phyloP scores from a whole-genome alignment of 2,113 vertebrate species.

The Apistogramma diplotaenia region DNA sequence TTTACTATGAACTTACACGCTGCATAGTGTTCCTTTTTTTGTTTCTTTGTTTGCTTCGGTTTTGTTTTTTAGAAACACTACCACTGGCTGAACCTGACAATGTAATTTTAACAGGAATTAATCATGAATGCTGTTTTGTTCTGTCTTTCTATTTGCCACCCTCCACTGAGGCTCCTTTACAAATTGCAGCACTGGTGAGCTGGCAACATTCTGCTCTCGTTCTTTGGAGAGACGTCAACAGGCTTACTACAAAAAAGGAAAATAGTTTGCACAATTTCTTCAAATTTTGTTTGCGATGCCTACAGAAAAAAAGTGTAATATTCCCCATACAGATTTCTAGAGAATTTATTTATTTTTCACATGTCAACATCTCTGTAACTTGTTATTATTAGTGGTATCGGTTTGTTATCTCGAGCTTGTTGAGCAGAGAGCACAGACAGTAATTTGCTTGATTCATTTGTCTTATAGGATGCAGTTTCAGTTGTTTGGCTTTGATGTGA shows the following conservation, averaged over 20 bases:
- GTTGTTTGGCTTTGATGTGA: background rate
- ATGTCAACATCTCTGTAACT: background rate
- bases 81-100: conserved; percentile 11
- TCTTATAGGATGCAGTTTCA: background rate
- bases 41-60: background rate
- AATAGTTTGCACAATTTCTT: background rate
- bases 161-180: conserved; percentile 42
- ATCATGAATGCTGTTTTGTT: conserved; percentile 58
- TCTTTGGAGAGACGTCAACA: conserved; percentile 9
- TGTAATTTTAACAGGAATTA: conserved; percentile 56
- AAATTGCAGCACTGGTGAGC: conserved; percentile 35
- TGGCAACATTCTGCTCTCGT: conserved; percentile 6
- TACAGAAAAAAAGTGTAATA: background rate
- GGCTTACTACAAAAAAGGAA: conserved; percentile 16
- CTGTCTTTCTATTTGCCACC: conserved; percentile 33
- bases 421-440: background rate
- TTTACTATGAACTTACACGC: background rate
- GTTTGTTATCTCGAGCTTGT: background rate
- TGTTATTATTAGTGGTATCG: background rate
- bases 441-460: background rate
- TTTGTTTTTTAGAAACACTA: background rate
- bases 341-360: background rate
- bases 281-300: background rate
- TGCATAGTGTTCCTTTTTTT: background rate
- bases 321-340: background rate